Evolutionary conservation across 2,113 vertebrate genomes (phyloP), one percentile per base, ranked within the genome.

Genomic region (Colaptes auratus): DNA sequence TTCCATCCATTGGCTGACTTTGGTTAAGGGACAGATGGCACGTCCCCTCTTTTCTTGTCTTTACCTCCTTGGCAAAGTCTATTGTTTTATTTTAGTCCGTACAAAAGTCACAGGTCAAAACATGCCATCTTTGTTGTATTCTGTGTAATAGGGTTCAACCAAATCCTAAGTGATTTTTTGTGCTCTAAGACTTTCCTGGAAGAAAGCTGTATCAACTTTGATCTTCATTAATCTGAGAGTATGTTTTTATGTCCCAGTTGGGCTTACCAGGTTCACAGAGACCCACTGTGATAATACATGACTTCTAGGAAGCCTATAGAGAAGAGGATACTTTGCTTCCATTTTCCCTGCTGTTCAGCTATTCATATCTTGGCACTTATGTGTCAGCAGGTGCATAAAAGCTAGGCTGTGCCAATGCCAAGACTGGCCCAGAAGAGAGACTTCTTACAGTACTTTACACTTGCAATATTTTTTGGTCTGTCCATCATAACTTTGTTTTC

Each of bases 1-100:
- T 96, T 96, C 96, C 72, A 92, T 96, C 84, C 88, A 61, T 94
- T 96, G 96, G 93, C 96, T 94, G 91, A 95, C 83, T 96, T 96
- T 84, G 91, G 71, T 94, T 90, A 84, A 87, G 67, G 81, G 86
- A 97, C 97, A 97, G 96, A 97, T 97, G 96, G 96, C 86, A 82
- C 0, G 1, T 92, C 76, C 73, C 63, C 28, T 95, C 52, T 92
- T 91, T 93, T 84, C 76, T 92, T 94, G 80, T 79, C 85, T 95
- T 91, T 70, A 96, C 84, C 90, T 96, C 56, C 56, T 83, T 93
- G 91, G 89, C 80, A 70, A 92, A 89, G 65, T 82, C 73, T 81
- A 60, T 88, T 93, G 80, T 87, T 96, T 88, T 88, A 69, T 85
- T 95, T 87, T 92, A 73, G 70, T 84, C 66, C 53, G 50, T 39